Evolutionary conservation across 1,140 invertebrate species (phyloP).

Genomic region (Drosophila erecta): DNA sequence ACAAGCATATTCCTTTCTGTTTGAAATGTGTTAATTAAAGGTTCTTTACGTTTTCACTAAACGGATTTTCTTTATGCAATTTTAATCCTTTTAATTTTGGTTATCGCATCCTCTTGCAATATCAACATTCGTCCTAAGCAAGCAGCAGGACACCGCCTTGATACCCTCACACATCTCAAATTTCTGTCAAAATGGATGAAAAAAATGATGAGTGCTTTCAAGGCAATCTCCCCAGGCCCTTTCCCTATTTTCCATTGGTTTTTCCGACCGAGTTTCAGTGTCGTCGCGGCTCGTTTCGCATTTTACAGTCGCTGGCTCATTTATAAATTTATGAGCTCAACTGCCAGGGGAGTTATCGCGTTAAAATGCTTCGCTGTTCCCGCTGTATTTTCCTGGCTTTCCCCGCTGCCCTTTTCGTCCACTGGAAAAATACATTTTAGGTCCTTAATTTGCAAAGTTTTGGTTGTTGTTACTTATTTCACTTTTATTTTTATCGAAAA

Average conservation of each 20-base stretch:
- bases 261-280: constrained; percentile 42
- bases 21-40: too few relatives aligned
- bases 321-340: constrained; percentile 83
- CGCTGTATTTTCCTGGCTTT: constrained; percentile 5
- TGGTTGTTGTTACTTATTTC: too few relatives aligned
- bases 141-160: constrained; percentile 20
- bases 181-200: constrained; percentile 39
- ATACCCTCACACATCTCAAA: constrained; percentile 37
- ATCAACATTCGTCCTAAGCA: constrained; percentile 14
- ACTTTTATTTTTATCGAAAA: too few relatives aligned
- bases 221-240: constrained; percentile 35
- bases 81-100: background rate
- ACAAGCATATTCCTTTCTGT: background rate
- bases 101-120: background rate
- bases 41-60: too few relatives aligned
- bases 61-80: background rate
- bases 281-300: constrained; percentile 76
- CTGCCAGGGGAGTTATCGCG: constrained; percentile 81
- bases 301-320: constrained; percentile 81
- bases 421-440: background rate
- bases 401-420: background rate
- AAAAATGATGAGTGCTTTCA: constrained; percentile 74
- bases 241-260: constrained; percentile 36
- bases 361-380: constrained; percentile 67
- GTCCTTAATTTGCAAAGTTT: too few relatives aligned